Conservation (phyloP, 2,888 invertebrate genomes). For the Bombylius major region DNA sequence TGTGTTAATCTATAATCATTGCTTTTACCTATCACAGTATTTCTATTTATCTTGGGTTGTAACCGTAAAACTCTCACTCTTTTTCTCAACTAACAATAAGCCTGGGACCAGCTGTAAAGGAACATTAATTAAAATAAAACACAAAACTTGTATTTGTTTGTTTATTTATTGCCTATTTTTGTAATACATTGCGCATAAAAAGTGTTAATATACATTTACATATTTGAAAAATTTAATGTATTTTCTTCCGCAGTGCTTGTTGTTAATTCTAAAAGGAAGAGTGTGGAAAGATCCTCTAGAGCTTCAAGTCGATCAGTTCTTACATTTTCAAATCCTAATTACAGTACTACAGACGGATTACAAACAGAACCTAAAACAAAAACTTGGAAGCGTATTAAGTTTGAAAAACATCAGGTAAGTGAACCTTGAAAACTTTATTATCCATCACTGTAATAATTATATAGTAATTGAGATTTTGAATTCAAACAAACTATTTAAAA, state of each 20-base stretch:
- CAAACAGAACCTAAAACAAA: slow-evolving; percentile 42
- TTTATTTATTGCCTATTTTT: neutral
- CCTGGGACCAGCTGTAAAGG: no score
- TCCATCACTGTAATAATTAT: no score
- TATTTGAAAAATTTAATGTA: neutral
- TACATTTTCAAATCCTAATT: slow-evolving; percentile 84
- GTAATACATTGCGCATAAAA: no score
- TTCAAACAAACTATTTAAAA: no score
- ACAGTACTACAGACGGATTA: slow-evolving; percentile 45
- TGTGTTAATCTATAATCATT: no score
- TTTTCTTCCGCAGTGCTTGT: slow-evolving; percentile 32
- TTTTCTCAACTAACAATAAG: no score
- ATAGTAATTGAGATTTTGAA: no score
- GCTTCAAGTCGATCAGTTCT: slow-evolving; percentile 56
- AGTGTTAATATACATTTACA: neutral
- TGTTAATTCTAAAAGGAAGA: slow-evolving; percentile 37
- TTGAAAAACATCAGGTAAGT: slow-evolving; percentile 41
- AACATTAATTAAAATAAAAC: neutral
- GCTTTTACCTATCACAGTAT: no score
- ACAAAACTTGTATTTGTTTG: neutral
- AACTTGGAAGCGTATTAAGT: slow-evolving; percentile 64
- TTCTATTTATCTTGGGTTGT: no score
- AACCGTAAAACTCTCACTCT: no score
- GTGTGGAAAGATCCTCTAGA: slow-evolving; percentile 42
- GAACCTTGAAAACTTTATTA: neutral